Base-by-base conservation (phyloP, 2,113 vertebrate species). In the Galemys pyrenaicus region DNA sequence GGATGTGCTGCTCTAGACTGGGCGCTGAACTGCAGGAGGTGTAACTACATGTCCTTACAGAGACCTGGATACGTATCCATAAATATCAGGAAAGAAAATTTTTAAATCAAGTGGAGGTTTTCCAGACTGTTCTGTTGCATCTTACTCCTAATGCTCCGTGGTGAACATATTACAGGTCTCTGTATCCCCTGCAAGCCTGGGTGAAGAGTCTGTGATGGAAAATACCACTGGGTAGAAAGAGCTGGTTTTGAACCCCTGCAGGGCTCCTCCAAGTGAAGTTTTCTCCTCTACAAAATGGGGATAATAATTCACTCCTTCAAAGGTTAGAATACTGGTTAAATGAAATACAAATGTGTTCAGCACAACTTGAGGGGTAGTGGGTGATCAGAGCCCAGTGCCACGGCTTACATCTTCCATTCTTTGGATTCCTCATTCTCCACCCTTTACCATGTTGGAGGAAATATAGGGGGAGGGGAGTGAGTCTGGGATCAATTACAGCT, bases 401-500 rank as follows among this genome's bases (percentile, higher is more conserved):
- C 35, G 54, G 17, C 64, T 77, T 32, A 16, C 49, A 8, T 46
- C 73, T 46, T 78, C 68, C 88, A 51, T 74, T 95, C 68, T 58
- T 82, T 56, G 41, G 64, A 85, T 89, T 90, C 88, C 51, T 46
- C 80, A 8, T 90, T 75, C 74, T 90, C 80, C 75, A 51, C 70
- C 62, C 95, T 89, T 91, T 37, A 17, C 39, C 28, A 0, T 9
- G 7, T 0, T 32, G 70, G 78, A 26, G 62, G 81, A 62, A 9
- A 22, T 26, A 7, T 44, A 9, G 28, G 35, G 51, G 64, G 19
- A 54, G 7, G 5, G 24, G 30, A 60, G 75, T 12, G n/a, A 88
- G 70, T 86, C 89, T 86, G 86, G 64, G 26, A 46, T 41, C 37
- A 94, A 87, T 96, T 95, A 75, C 0, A 46, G 30, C 78, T 75